Percentiles rank a stretch among this genome's conserved stretches.
Evolutionary conservation across 2,888 invertebrate genomes (phyloP).

Genomic region (Pasiphila rectangulata): DNA sequence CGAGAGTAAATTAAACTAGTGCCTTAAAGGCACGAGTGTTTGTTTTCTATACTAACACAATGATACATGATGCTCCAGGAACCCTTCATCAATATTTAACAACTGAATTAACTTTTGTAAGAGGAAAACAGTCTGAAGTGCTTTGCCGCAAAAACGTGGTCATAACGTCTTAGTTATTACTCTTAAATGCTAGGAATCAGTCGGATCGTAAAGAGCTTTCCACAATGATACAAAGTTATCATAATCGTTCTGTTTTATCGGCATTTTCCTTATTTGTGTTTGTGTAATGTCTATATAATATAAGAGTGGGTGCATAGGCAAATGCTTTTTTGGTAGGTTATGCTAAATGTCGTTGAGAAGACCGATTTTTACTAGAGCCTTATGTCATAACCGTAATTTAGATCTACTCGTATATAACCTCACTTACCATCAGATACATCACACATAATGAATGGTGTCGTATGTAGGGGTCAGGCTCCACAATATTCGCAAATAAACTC

Average conservation of each 20-base stretch:
- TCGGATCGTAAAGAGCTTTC: constrained; percentile 45
- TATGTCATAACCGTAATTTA: too few species aligned
- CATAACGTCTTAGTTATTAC: constrained; percentile 10
- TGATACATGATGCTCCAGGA: too few species aligned
- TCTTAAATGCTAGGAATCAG: constrained; percentile 45
- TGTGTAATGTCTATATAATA: constrained; percentile 24
- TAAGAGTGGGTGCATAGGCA: constrained; percentile 8
- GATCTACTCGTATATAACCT: too few species aligned
- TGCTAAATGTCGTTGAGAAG: too few species aligned
- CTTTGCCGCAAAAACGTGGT: constrained; percentile 10
- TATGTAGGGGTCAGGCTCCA: too few species aligned
- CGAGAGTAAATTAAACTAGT: too few species aligned
- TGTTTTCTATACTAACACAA: too few species aligned
- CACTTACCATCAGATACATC: too few species aligned
- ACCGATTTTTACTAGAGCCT: too few species aligned
- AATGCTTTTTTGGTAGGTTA: constrained; percentile 1
- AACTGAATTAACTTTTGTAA: constrained; percentile 8
- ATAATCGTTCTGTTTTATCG: constrained; percentile 29
- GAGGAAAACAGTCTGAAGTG: constrained; percentile 16
- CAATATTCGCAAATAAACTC: too few species aligned
- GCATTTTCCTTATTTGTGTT: constrained; percentile 16
- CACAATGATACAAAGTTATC: constrained; percentile 30
- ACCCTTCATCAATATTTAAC: background rate
- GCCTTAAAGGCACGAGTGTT: too few species aligned
- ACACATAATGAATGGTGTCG: too few species aligned